phyloP scores from a whole-genome alignment of 2,113 vertebrate genomes.

The Pygoscelis antarcticus region DNA sequence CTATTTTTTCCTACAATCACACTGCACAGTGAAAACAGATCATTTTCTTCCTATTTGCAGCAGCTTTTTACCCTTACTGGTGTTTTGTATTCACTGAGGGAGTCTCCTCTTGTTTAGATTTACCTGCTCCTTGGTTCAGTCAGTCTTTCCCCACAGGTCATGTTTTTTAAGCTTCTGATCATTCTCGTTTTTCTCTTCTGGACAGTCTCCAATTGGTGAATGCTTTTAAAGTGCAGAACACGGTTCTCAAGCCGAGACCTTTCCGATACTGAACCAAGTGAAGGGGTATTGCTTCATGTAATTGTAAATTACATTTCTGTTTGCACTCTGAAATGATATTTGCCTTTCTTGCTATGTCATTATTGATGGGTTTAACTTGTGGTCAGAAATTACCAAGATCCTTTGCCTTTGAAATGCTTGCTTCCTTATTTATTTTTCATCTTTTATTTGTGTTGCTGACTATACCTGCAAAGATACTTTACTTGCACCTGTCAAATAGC shows the following conservation, averaged over 20 bases:
- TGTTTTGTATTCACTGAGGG: not conserved
- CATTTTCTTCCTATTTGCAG: not conserved
- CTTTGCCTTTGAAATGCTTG: not conserved
- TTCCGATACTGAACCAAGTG: not conserved
- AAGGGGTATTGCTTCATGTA: not conserved
- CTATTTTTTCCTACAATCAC: not conserved
- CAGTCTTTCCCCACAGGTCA: not conserved
- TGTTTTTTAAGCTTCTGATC: not conserved
- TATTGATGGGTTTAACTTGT: not conserved
- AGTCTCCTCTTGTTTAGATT: not conserved
- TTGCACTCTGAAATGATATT: not conserved
- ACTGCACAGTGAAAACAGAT: not conserved
- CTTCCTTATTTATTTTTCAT: not conserved
- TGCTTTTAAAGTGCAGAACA: not conserved
- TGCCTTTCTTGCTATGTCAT: not conserved
- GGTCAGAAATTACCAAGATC: not conserved
- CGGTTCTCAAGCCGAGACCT: not conserved
- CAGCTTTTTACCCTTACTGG: not conserved
- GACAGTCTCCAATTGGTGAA: not conserved
- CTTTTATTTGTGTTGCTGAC: not conserved
- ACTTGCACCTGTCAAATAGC: not conserved
- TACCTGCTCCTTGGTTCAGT: not conserved
- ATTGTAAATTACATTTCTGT: slow-evolving; percentile 2
- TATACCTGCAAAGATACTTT: not conserved
- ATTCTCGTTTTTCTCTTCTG: not conserved